A percentile compares a stretch with the other conserved stretches of the same genome.
Conservation (phyloP, 2,797 vertebrate genomes). For the Fistularia tabacaria region DNA sequence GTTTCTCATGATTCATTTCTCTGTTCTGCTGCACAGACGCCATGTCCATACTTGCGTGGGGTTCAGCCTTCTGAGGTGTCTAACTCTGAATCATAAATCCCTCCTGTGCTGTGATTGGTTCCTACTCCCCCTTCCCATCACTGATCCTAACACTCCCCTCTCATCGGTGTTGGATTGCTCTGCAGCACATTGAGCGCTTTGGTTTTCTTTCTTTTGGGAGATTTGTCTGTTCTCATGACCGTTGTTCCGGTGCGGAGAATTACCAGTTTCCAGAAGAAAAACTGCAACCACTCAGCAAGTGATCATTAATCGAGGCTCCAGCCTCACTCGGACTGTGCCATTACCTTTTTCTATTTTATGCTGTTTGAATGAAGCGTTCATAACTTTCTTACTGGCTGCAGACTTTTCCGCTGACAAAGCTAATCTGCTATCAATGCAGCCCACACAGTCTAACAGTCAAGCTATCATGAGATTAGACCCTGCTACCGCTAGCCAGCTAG, state of each 20-base stretch:
- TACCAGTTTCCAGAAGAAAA: not conserved
- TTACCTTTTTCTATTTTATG: too few species aligned
- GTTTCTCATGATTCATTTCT: constrained; percentile 58
- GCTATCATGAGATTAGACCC: too few species aligned
- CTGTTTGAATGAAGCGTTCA: too few species aligned
- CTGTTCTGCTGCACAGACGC: constrained; percentile 64
- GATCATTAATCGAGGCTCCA: too few species aligned
- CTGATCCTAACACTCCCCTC: constrained; percentile 47
- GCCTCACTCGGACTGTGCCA: too few species aligned
- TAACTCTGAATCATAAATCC: constrained; percentile 43
- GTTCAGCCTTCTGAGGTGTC: constrained; percentile 68
- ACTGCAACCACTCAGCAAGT: not conserved
- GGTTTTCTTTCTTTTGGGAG: not conserved
- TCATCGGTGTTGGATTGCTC: constrained; percentile 42
- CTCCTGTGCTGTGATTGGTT: constrained; percentile 28
- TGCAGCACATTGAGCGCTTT: constrained; percentile 6
- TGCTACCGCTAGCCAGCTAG: too few species aligned
- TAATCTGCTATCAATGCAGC: too few species aligned
- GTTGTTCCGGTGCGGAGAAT: constrained; percentile 4
- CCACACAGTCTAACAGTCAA: too few species aligned
- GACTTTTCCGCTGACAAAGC: too few species aligned
- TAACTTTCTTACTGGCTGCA: too few species aligned
- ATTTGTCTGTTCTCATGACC: constrained; percentile 1
- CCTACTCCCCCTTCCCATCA: constrained; percentile 15
- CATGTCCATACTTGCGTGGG: constrained; percentile 58